Conservation (phyloP, 2,888 invertebrate genomes). For the Micropterix aruncella region DNA sequence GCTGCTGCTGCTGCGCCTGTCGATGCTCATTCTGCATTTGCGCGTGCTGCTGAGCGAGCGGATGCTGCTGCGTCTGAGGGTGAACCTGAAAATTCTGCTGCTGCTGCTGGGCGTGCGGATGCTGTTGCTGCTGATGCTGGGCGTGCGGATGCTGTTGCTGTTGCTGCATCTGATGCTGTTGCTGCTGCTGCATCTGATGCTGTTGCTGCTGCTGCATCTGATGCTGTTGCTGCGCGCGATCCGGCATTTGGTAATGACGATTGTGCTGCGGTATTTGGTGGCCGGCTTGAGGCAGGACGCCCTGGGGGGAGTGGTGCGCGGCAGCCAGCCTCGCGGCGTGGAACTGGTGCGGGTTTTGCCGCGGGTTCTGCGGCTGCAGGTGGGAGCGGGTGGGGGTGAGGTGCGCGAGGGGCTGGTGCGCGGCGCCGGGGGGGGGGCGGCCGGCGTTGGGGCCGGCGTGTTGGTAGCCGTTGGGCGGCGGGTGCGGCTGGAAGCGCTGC, state of each 20-base stretch:
- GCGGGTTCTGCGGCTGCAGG: not conserved
- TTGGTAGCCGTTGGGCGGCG: too few relatives aligned
- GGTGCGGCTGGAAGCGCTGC: not conserved
- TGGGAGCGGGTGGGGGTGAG: not conserved
- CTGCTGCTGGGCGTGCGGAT: not conserved
- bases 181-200: not conserved
- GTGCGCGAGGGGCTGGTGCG: not conserved
- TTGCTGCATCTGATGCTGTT: not conserved
- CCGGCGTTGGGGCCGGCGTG: slow-evolving; percentile 9
- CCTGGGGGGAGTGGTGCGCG: not conserved
- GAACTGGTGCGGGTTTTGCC: not conserved
- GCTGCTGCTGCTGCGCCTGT: slow-evolving; percentile 1
- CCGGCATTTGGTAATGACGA: not conserved
- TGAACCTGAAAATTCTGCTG: too few relatives aligned
- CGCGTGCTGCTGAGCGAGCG: not conserved
- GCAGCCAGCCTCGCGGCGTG: not conserved
- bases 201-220: not conserved
- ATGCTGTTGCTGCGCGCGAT: not conserved
- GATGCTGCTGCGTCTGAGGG: not conserved
- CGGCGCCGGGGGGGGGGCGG: not conserved
- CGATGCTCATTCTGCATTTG: slow-evolving; percentile 3
- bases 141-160: not conserved
- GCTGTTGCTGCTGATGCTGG: not conserved
- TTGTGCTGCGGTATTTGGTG: not conserved
- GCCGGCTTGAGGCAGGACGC: not conserved